Base-by-base conservation (phyloP, 2,888 invertebrate genomes). In the Hoplodrina blanda region DNA sequence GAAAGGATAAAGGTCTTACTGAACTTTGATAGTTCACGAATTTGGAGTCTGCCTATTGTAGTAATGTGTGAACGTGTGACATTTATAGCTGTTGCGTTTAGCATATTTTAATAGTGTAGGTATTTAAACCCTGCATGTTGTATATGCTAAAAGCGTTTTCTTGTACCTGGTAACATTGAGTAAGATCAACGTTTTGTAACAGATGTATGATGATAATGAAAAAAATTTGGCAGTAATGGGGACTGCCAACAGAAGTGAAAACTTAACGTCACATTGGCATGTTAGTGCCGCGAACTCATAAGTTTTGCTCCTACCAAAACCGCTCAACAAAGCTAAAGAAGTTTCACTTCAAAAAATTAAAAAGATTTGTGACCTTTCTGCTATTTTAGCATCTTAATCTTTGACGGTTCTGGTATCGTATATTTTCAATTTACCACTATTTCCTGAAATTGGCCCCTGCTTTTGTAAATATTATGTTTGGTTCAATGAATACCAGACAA, bases 341-440 rank as follows among this genome's bases (percentile, higher is more conserved):
- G 25, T 25, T 0, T 37, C 13, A 8, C 8, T 8, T 37, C 7
- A 33, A 33, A 33, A 30, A 6, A 33, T 33, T 0, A 7, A 33
- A 6, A 33, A 33, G 33, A 33, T 5, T 17, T 2, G 7, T 30
- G n/a, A 69, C 53, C 44, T 70, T 44, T 59, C n/a, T 19, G 6
- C 0, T 20, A 54, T 53, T 76, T 80, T 54, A 25, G 20, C 37
- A 56, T 52, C 20, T 67, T 90, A 88, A 67, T 89, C 88, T 89
- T 78, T 87, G 89, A 46, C 69, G 57, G 20, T 73, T 13, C 78
- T 78, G 81, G 77, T 84, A 87, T 86, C 86, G 84, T 86, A 86
- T 86, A 90, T 91, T 90, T 88, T 83, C 85, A 88, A 89, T 88
- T 85, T 78, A 86, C 86, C 86, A 86, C 85, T 87, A 88, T 88